phyloP scores from a whole-genome alignment of 2,888 invertebrate species.

The Clunio marinus region DNA sequence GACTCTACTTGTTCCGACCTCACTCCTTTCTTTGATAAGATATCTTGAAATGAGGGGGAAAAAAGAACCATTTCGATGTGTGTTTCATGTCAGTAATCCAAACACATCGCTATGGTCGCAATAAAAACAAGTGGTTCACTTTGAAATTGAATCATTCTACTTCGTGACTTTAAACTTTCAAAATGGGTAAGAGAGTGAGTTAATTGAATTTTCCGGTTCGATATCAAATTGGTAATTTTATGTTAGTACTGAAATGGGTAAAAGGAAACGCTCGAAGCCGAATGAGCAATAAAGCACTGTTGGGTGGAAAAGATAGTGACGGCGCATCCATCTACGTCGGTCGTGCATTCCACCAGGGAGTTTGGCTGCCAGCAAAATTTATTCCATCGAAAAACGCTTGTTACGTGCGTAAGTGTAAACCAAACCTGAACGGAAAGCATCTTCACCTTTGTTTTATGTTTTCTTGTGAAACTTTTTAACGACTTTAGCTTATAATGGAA shows the following conservation, averaged over 20 bases:
- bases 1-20: not conserved
- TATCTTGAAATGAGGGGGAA: too few relatives aligned
- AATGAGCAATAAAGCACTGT: not conserved
- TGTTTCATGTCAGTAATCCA: not conserved
- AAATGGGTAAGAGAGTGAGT: slow-evolving; percentile 17
- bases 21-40: not conserved
- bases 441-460: not conserved
- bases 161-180: not conserved
- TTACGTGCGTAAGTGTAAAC: slow-evolving; percentile 22
- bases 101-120: not conserved
- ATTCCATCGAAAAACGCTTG: slow-evolving; percentile 19
- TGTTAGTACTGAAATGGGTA: slow-evolving; percentile 16
- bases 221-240: slow-evolving; percentile 7
- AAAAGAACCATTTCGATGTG: too few relatives aligned
- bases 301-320: slow-evolving; percentile 18
- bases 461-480: not conserved
- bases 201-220: not conserved
- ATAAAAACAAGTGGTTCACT: not conserved
- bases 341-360: not conserved
- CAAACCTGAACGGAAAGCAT: not conserved
- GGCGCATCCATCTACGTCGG: slow-evolving; percentile 21
- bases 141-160: slow-evolving; percentile 12
- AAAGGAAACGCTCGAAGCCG: not conserved
- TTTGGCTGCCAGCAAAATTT: slow-evolving; percentile 27
- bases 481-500: slow-evolving; percentile 22